Conservation (phyloP, 2,113 vertebrate species). For the Balaeniceps rex region DNA sequence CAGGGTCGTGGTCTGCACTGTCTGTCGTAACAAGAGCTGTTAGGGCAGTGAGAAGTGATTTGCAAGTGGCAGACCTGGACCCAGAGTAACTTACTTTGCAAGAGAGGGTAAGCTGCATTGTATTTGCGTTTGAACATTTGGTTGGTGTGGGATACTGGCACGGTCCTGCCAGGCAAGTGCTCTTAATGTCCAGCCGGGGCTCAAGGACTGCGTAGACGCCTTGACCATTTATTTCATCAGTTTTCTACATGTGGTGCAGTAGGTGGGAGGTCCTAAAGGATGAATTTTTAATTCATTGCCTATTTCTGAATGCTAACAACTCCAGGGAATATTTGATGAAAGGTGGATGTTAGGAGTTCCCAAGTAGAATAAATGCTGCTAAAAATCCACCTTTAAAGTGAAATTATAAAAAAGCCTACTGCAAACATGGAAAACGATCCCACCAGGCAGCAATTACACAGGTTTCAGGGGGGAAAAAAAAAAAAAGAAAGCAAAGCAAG, state of each 20-base stretch:
- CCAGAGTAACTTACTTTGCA: neutral
- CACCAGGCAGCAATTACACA: neutral
- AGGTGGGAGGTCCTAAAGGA: neutral
- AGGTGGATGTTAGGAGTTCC: neutral
- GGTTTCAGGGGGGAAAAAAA: neutral
- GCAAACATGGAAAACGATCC: neutral
- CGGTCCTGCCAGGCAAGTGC: neutral
- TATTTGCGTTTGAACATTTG: neutral
- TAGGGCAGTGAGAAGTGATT: neutral
- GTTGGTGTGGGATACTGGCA: neutral
- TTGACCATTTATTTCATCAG: neutral
- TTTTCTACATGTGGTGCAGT: neutral
- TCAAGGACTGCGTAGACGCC: neutral
- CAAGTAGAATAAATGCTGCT: neutral
- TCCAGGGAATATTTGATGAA: neutral
- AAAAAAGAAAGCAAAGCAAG: neutral
- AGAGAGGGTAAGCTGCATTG: neutral
- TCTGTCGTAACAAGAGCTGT: neutral
- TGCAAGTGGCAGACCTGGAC: neutral
- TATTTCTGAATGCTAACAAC: neutral
- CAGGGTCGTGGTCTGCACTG: neutral
- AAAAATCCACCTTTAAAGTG: neutral
- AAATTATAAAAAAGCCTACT: neutral
- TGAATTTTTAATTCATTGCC: neutral
- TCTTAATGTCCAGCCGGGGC: neutral